These are phyloP conservation scores for Cariama cristata DNA, from an alignment of 2,113 vertebrate species.

Conservation along the genomic window DNA sequence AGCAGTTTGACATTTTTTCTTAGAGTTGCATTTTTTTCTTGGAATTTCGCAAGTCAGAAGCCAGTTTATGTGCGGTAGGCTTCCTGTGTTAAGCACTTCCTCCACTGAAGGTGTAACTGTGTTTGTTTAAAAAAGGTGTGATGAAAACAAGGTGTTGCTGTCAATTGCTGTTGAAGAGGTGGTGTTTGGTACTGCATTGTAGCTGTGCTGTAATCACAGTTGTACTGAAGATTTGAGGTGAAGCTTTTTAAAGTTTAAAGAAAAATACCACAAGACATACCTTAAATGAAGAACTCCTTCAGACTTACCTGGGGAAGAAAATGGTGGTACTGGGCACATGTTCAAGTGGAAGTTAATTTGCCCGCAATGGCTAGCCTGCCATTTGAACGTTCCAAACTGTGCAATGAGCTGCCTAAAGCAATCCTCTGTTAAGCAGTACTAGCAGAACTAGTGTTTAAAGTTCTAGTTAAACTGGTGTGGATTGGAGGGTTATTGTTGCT, in stretches of 20 bases:
- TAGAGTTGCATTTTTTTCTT: neutral
- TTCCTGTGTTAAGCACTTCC: neutral
- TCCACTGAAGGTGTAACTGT: conserved; percentile 29
- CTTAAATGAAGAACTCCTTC: neutral
- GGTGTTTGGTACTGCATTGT: conserved; percentile 34
- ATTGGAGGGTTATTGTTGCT: no score
- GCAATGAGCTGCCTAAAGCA: neutral
- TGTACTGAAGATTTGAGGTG: conserved; percentile 10
- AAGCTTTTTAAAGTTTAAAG: neutral
- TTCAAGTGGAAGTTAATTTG: neutral
- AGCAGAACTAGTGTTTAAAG: neutral
- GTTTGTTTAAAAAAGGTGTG: conserved; percentile 64
- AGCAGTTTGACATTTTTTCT: neutral
- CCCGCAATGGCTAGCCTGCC: neutral
- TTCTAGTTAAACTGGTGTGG: no score
- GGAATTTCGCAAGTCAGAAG: neutral
- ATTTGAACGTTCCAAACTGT: neutral
- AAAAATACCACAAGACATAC: neutral
- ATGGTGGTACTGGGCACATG: neutral
- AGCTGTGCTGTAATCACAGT: neutral
- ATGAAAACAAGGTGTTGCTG: conserved; percentile 43
- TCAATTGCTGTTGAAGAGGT: conserved; percentile 26
- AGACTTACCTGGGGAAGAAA: neutral
- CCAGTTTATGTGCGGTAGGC: conserved; percentile 3
- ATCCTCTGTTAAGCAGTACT: neutral